Evolutionary conservation across 2,113 vertebrate genomes (phyloP), one percentile per base, ranked within the genome.

Genomic region (Capra hircus): DNA sequence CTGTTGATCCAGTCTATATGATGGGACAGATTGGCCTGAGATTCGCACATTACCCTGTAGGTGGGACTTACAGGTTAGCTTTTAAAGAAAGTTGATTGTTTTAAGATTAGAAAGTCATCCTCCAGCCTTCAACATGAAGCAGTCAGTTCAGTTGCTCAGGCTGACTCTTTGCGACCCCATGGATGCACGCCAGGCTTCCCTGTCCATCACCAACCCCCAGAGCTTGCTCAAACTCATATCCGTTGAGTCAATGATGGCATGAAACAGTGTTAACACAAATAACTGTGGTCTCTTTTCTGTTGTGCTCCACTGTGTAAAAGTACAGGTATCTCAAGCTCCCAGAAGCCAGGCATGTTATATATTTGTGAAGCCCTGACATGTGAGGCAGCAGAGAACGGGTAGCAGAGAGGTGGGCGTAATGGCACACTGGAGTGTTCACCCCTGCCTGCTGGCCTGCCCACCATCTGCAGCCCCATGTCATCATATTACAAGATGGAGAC

Each of bases 31-130:
- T 88, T 93, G 83, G 16, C 19, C 45, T 45, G 71, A 74, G 48
- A 64, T 82, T 85, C 59, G 85, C 2, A 43, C 3, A 17, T 62
- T n/a, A 15, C 6, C 4, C 3, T 6, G 5, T 67, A 25, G 53
- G 19, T 74, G n/a, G n/a, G 19, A 74, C 36, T 74, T 74, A 77
- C 40, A 77, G 40, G 23, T 77, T 77, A 43, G 7, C 53, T 96
- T 87, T 91, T 78, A 83, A 93, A 43, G 64, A 59, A 21, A 25
- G 11, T 14, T 30, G 50, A 59, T 71, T 25, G 11, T 89, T 96
- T 98, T 86, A 93, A 91, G 53, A 60, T 82, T 55, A 77, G 50
- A 59, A 92, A 80, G 53, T 64, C 88, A 25, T 90, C 71, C 50
- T 59, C 30, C 4, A 4, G 7, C 7, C 17, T 3, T 78, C 21